A percentile compares a stretch with the other conserved stretches of the same genome.
Conservation (phyloP, 2,113 vertebrate species). For the Dendropsophus ebraccatus region DNA sequence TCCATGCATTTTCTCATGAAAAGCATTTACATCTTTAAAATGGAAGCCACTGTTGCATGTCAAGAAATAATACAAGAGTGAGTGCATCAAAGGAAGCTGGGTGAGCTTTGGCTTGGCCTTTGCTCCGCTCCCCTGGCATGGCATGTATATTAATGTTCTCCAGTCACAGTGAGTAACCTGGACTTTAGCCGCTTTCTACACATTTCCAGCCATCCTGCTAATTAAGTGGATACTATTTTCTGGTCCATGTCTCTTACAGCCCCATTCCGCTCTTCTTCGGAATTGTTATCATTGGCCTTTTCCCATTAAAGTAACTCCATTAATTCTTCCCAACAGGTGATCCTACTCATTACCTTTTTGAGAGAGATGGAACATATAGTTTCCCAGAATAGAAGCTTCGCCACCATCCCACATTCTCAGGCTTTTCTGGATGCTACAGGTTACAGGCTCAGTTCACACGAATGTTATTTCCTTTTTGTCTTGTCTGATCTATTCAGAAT, state of each 20-base stretch:
- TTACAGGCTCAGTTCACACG: constrained; percentile 8
- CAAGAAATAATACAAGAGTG: constrained; percentile 56
- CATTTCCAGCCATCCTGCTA: constrained; percentile 68
- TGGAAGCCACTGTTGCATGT: constrained; percentile 51
- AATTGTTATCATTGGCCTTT: constrained; percentile 61
- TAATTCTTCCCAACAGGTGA: constrained; percentile 73
- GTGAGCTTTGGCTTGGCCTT: constrained; percentile 71
- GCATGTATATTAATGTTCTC: constrained; percentile 73
- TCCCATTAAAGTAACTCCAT: constrained; percentile 78
- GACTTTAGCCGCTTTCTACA: constrained; percentile 86
- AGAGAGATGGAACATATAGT: constrained; percentile 61
- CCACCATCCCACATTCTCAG: neutral
- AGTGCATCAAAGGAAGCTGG: constrained; percentile 63
- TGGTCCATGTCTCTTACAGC: constrained; percentile 73
- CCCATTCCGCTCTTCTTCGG: constrained; percentile 64
- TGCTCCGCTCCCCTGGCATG: constrained; percentile 74
- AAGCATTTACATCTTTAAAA: constrained; percentile 51
- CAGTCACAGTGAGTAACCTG: constrained; percentile 85
- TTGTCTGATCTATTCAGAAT: constrained; percentile 4
- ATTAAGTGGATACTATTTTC: constrained; percentile 75
- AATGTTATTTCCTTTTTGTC: constrained; percentile 19
- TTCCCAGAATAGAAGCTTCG: constrained; percentile 70
- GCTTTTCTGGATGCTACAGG: neutral
- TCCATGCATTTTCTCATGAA: constrained; percentile 56
- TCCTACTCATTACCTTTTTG: constrained; percentile 57